Base-by-base conservation (phyloP, 2,888 invertebrate species). In the Meiosimyza platycephala region DNA sequence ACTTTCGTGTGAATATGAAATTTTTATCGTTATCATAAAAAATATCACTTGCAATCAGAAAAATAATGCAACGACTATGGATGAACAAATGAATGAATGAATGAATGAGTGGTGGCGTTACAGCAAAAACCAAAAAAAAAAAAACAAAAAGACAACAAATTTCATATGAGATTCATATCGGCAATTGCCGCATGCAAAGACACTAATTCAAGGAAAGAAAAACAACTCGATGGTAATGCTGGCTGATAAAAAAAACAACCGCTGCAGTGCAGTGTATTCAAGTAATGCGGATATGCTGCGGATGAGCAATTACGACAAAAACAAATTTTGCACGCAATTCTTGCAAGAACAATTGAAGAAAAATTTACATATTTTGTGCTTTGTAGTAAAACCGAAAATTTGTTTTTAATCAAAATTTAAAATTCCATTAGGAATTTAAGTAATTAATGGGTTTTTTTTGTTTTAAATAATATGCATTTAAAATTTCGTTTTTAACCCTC, bases 1-100 rank as follows among this genome's bases (percentile, higher is more conserved):
- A 55, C 12, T 66, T 66, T 72, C 72, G 66, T 72, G 72, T 60
- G 72, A 66, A 66, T 60, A 72, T 47, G 59, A 33, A 66, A 60
- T 66, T 50, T 60, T 66, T 65, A 9, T 72, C 66, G 66, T 72
- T 66, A 66, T 40, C 66, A 51, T 40, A 52, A 65, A 28, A 40
- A 57, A 72, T 66, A 72, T 66, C 72, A 66, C 59, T 66, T 15
- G 60, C 60, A 66, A 60, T 66, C 55, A 51, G 22, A 40, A 47
- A 7, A 55, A 33, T 12, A 33, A 60, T n/a, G 28, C 15, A 33
- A 60, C 6, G 5, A 33, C 12, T 28, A n/a, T 22, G 9, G 28
- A 22, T 60, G 60, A 22, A 11, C 22, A 55, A 18, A 55, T 18
- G n/a, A 22, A 11, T 18, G 22, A 18, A 55, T 18, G n/a, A 22